Evolutionary conservation across 2,888 invertebrate genomes (phyloP).

Genomic region (Litoditis marina): DNA sequence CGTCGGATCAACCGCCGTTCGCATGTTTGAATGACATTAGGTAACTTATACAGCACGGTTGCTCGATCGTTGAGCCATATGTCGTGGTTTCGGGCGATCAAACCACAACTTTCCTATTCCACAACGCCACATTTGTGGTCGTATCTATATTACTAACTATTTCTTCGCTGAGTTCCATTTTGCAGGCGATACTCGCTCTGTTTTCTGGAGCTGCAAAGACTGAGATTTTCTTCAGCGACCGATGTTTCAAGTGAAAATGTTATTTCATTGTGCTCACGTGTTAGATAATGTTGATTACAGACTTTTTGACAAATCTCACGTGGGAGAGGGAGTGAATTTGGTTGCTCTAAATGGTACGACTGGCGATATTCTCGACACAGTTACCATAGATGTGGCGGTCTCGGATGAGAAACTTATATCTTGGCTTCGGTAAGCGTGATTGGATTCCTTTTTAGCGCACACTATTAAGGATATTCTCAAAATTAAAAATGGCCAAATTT

Average conservation of each 20-base stretch:
- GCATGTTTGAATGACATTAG: slow-evolving; percentile 45
- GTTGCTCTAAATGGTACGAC: slow-evolving; percentile 65
- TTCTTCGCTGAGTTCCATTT: too few species aligned
- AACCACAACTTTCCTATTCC: neutral
- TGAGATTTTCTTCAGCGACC: too few species aligned
- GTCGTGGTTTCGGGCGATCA: too few species aligned
- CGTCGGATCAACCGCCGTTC: slow-evolving; percentile 34
- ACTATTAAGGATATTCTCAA: too few species aligned
- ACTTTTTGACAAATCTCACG: slow-evolving; percentile 25
- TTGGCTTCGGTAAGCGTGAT: slow-evolving; percentile 33
- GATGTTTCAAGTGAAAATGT: too few species aligned
- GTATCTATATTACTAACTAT: too few species aligned
- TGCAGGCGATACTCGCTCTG: too few species aligned
- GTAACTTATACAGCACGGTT: too few species aligned
- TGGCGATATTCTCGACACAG: slow-evolving; percentile 59
- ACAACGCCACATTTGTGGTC: neutral
- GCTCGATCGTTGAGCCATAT: too few species aligned
- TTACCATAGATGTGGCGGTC: slow-evolving; percentile 37
- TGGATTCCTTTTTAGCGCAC: too few species aligned
- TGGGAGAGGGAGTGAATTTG: slow-evolving; percentile 65
- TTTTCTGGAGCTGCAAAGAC: too few species aligned
- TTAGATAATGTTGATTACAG: slow-evolving; percentile 7
- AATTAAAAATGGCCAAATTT: neutral
- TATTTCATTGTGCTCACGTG: neutral
- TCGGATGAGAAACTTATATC: slow-evolving; percentile 42